Percentiles rank a stretch among this genome's conserved stretches.
phyloP scores from a whole-genome alignment of 92 coral and sea anemone genomes.

The Galaxea fascicularis region DNA sequence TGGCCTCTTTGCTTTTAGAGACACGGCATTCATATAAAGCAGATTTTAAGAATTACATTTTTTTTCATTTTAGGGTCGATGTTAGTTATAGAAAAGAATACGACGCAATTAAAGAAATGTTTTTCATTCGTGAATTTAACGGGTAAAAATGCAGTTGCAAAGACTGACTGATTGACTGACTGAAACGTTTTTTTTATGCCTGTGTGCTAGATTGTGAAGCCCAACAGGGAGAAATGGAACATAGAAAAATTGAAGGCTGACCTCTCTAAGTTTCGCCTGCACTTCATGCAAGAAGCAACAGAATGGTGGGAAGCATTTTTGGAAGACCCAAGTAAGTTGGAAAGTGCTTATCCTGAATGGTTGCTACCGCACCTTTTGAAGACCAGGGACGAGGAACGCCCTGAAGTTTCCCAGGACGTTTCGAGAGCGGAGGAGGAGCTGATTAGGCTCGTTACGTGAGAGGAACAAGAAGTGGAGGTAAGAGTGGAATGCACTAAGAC shows the following conservation, averaged over 20 bases:
- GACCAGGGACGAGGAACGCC: background rate
- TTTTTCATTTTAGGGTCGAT: too few relatives aligned
- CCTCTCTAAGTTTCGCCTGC: background rate
- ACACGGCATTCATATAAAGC: too few relatives aligned
- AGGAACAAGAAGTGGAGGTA: background rate
- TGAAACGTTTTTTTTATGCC: too few relatives aligned
- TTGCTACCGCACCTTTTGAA: background rate
- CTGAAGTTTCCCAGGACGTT: background rate
- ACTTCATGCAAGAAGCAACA: background rate
- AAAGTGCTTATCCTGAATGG: background rate
- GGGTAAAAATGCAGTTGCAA: too few relatives aligned
- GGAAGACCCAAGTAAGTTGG: background rate
- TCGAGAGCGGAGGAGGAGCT: background rate
- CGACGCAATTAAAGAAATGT: too few relatives aligned
- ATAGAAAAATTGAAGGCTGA: background rate
- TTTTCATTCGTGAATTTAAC: too few relatives aligned
- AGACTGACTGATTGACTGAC: too few relatives aligned
- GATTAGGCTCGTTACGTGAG: background rate
- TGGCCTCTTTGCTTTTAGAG: too few relatives aligned
- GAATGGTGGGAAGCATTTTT: background rate
- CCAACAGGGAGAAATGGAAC: background rate
- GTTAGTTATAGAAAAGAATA: too few relatives aligned
- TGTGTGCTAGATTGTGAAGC: background rate
- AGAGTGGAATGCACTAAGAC: too few relatives aligned
- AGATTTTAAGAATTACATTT: too few relatives aligned